Conservation (phyloP, 2,888 invertebrate species). For the Melieria picta region DNA sequence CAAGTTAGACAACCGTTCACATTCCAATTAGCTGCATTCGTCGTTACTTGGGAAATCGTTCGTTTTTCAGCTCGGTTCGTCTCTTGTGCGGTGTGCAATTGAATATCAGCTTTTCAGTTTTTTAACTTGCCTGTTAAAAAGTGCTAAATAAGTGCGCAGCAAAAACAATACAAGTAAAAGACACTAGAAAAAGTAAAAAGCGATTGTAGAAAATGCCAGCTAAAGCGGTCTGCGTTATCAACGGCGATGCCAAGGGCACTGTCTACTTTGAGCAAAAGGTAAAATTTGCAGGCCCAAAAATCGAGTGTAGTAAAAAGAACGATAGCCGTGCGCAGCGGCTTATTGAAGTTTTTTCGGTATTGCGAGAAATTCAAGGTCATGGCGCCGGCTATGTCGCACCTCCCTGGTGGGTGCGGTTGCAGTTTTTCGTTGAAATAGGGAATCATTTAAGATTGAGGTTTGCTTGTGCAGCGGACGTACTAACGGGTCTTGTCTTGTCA, state of each 20-base stretch:
- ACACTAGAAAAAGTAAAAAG: neutral
- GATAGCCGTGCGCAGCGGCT: no score
- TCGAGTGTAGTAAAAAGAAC: no score
- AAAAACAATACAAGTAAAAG: neutral
- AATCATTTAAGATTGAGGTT: neutral
- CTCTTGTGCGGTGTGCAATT: no score
- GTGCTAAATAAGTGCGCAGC: neutral
- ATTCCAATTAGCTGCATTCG: no score
- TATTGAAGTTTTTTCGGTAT: neutral
- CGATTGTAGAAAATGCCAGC: slow-evolving; percentile 67
- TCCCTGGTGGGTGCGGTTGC: neutral
- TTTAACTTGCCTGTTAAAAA: neutral
- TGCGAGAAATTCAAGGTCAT: slow-evolving; percentile 44
- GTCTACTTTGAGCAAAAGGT: slow-evolving; percentile 83
- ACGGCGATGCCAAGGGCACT: slow-evolving; percentile 86
- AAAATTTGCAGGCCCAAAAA: slow-evolving; percentile 49
- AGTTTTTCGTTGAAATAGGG: neutral
- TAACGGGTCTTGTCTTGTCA: no score
- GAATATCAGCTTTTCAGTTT: no score
- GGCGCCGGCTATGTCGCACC: slow-evolving; percentile 44
- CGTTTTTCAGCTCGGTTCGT: no score
- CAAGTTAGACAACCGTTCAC: no score
- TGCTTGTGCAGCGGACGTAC: neutral
- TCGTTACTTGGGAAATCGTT: no score
- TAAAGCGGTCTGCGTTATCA: slow-evolving; percentile 89